Percentiles rank a stretch among this genome's conserved stretches.
Conservation (phyloP, 2,888 invertebrate genomes). For the Cheilosia vulpina region DNA sequence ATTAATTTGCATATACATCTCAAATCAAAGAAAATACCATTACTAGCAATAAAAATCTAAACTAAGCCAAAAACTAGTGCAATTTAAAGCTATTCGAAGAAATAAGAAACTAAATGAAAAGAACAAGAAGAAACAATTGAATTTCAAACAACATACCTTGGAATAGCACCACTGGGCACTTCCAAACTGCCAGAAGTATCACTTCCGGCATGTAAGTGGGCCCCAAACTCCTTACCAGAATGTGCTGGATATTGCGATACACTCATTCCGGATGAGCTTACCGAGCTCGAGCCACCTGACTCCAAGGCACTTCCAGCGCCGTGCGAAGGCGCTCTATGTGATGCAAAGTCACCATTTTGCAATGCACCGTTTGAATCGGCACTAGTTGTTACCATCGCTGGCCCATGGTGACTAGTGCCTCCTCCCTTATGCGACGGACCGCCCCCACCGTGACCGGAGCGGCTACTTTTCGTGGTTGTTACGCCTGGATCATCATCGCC, state of each 20-base stretch:
- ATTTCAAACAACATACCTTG: slow-evolving; percentile 77
- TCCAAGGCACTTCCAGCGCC: slow-evolving; percentile 79
- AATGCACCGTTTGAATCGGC: slow-evolving; percentile 49
- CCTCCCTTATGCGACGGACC: slow-evolving; percentile 53
- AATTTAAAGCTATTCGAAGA: slow-evolving; percentile 5
- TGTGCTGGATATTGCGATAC: slow-evolving; percentile 76
- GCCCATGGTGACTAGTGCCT: slow-evolving; percentile 70
- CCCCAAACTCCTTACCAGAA: slow-evolving; percentile 76
- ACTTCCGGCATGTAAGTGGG: slow-evolving; percentile 70
- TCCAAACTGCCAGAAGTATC: slow-evolving; percentile 81
- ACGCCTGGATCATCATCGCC: slow-evolving; percentile 94
- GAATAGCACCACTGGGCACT: slow-evolving; percentile 81
- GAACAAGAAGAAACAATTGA: not conserved
- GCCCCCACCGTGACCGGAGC: slow-evolving; percentile 77
- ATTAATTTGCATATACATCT: too few relatives aligned
- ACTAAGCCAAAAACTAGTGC: slow-evolving; percentile 16
- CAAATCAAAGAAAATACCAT: not conserved
- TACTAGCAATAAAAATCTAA: slow-evolving; percentile 8
- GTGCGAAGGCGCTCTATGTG: slow-evolving; percentile 80
- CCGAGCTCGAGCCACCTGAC: slow-evolving; percentile 77
- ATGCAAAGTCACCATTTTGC: slow-evolving; percentile 83
- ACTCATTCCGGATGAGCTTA: slow-evolving; percentile 76
- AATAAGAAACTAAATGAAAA: not conserved
- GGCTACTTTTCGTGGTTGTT: slow-evolving; percentile 81
- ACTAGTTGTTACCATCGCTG: slow-evolving; percentile 74